Evolutionary conservation across 2,888 invertebrate species (phyloP), one percentile per base, ranked within the genome.

Genomic region (Drosophila algonquin): DNA sequence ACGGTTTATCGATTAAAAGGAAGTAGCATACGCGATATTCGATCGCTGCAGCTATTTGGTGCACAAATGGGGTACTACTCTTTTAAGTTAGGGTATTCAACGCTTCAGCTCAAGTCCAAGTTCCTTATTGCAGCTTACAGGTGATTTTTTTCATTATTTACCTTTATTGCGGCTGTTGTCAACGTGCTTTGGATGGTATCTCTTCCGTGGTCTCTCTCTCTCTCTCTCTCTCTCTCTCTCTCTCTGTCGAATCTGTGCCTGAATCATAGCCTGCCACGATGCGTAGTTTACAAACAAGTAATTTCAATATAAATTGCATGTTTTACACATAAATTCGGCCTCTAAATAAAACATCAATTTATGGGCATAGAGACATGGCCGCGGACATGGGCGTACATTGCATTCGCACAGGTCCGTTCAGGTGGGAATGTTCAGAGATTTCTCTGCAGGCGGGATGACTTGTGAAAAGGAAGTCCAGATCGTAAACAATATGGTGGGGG

Each of bases 301-400:
- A 80, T 85, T 81, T 59, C 79, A 81, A 82, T 81, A 81, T 75
- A 75, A 87, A 75, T 79, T 80, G 81, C 87, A 83, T 81, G 81
- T 81, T 83, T 81, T 73, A 81, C 85, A 85, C 51, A 71, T 78
- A 76, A 80, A 80, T 81, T 78, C 81, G 32, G 16, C 35, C 68
- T 6, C 12, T 16, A 46, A 63, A 32, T 24, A 12, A n/a, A n/a
- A 40, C 56, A 54, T 65, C 16, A 50, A 50, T 14, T 55, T 56
- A 9, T 63, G 65, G 47, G 46, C 52, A 74, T 80, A 9, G 21
- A 35, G n/a, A 21, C 16, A n/a, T 7, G 6, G 30, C 18, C 24
- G n/a, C 16, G 50, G 44, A 59, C 18, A n/a, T 51, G 32, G 51
- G 46, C 68, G 45, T 44, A 45, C 46, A 44, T 16, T 72, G 70